Conservation (phyloP, 2,888 invertebrate genomes). For the Capitulum mitella region DNA sequence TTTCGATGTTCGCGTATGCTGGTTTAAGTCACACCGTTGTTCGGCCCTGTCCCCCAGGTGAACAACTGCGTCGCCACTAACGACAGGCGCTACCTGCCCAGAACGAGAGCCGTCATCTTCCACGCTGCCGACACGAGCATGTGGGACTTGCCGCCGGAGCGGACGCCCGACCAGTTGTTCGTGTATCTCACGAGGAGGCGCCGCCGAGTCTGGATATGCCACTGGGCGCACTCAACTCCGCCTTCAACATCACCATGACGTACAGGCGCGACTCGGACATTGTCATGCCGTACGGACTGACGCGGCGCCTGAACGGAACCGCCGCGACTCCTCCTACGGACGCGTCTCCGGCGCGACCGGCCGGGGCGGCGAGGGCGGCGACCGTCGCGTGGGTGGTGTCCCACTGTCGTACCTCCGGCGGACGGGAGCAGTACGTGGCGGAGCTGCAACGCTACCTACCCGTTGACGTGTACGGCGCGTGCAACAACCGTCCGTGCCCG, state of each 20-base stretch:
- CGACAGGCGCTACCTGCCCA: conserved; percentile 32
- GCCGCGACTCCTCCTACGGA: neutral
- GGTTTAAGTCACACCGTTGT: no score
- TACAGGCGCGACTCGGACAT: conserved; percentile 31
- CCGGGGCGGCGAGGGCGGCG: no score
- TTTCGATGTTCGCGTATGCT: neutral
- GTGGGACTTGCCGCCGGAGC: conserved; percentile 31
- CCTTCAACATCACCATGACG: conserved; percentile 32
- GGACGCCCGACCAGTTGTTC: conserved; percentile 34
- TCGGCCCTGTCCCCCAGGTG: neutral
- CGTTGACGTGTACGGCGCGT: neutral
- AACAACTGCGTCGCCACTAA: neutral
- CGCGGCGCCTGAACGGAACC: neutral
- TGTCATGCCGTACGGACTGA: conserved; percentile 26
- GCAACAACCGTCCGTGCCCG: neutral
- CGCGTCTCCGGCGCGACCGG: neutral
- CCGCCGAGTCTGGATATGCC: conserved; percentile 28
- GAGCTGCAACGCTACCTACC: neutral
- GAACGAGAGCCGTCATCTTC: conserved; percentile 36
- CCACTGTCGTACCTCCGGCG: neutral
- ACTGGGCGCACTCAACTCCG: conserved; percentile 7
- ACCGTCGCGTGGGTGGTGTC: neutral
- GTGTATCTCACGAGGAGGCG: conserved; percentile 36
- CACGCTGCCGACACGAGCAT: conserved; percentile 32
- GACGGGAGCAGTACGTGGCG: neutral